Base-by-base conservation (phyloP, 2,113 vertebrate genomes). In the Tychaedon coryphoeus region DNA sequence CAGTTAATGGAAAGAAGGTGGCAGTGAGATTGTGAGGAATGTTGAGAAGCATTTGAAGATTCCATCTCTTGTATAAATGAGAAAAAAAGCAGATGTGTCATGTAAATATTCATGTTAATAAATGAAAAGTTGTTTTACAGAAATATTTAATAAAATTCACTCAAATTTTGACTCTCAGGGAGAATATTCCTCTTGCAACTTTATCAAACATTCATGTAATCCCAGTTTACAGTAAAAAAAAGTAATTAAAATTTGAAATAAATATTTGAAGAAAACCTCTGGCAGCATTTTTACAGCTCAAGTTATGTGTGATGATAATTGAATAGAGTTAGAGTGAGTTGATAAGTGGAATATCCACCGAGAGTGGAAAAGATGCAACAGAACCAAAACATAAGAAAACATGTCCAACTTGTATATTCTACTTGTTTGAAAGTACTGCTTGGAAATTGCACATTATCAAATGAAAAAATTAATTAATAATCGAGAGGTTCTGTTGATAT, bases 381-480 rank as follows among this genome's bases (percentile, higher is more conserved):
- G 33, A 66, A 47, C 2, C 15, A 81, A 73, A 28, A 58, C 3
- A 7, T 57, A 76, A 62, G 10, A 81, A 86, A 67, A 29, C 36
- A 85, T 7, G 5, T 42, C 15, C 73, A 26, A 40, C 12, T 26
- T 69, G 5, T n/a, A 22, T 70, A 38, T 56, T 38, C 26, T 28
- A 71, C 14, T 66, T 77, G 7, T 11, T 76, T 90, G 14, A 36
- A 76, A 54, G 28, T 66, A 73, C 31, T 70, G 18, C 14, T 71
- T 62, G 5, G 1, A 36, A 54, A 33, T 65, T 73, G 2, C 7
- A 38, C 0, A 1, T 40, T 36, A 19, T 48, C 29, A 38, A 80
- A 72, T 54, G 12, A 33, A 56, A 40, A 53, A 42, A 26, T 1
- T 2, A 40, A 16, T 11, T 10, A 60, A 14, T 58, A 38, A 34